These are phyloP conservation scores for Papilio demoleus DNA, from an alignment of 2,888 invertebrate species.

Conservation along the genomic window DNA sequence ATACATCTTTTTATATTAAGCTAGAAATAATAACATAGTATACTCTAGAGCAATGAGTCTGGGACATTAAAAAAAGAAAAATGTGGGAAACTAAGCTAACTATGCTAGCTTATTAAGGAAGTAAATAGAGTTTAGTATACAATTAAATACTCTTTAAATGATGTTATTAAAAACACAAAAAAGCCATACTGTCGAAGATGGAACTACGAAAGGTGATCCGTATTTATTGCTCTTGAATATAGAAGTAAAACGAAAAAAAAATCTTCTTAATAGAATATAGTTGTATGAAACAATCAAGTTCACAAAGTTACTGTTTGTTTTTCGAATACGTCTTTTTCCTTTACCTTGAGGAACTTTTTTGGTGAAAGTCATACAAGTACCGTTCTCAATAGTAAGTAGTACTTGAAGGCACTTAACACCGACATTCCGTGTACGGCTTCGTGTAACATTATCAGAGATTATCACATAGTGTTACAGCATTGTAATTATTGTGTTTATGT, in stretches of 20 bases:
- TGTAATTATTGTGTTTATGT: slow-evolving; percentile 19
- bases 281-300: not conserved
- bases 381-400: slow-evolving; percentile 14
- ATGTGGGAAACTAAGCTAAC: too few relatives aligned
- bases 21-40: too few relatives aligned
- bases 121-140: too few relatives aligned
- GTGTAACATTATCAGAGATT: slow-evolving; percentile 17
- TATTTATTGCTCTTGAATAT: too few relatives aligned
- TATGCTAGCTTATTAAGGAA: too few relatives aligned
- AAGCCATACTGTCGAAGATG: too few relatives aligned
- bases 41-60: too few relatives aligned
- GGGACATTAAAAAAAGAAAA: too few relatives aligned
- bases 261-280: not conserved
- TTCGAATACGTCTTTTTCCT: not conserved
- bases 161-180: too few relatives aligned
- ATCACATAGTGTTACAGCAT: slow-evolving; percentile 11
- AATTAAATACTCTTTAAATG: too few relatives aligned
- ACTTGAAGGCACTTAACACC: slow-evolving; percentile 13
- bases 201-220: too few relatives aligned
- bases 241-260: not conserved
- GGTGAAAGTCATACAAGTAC: not conserved
- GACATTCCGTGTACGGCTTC: slow-evolving; percentile 20
- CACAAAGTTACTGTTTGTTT: not conserved
- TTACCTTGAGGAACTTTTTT: not conserved
- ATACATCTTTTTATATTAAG: too few relatives aligned